Percentiles rank a stretch among this genome's conserved stretches.
Conservation (phyloP, 2,113 vertebrate species). For the Parotia lawesii region DNA sequence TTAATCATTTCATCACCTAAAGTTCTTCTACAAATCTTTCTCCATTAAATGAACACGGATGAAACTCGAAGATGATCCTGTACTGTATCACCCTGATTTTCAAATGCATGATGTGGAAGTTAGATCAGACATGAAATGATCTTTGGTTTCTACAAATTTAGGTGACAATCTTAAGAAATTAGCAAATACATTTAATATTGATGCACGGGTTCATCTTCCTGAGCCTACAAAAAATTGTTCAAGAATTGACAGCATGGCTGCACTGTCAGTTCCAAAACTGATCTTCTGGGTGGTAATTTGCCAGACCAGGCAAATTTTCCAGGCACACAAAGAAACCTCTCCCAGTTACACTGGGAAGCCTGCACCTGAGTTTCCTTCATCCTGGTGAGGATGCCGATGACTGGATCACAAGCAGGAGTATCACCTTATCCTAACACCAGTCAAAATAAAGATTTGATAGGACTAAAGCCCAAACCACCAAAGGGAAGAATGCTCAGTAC, state of each 20-base stretch:
- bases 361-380: neutral
- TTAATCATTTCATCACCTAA: neutral
- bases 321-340: neutral
- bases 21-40: neutral
- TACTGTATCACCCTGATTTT: neutral
- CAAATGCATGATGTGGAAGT: rapidly evolving
- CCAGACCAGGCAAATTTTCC: neutral
- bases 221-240: neutral
- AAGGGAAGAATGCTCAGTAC: rapidly evolving
- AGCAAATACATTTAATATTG: neutral
- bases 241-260: neutral
- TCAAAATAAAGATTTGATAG: neutral
- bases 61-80: neutral
- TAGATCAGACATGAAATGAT: neutral
- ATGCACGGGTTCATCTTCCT: neutral
- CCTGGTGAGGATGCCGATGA: neutral
- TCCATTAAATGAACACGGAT: neutral
- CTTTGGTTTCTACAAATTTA: neutral
- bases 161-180: neutral
- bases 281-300: neutral
- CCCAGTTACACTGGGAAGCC: neutral
- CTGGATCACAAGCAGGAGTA: neutral
- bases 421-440: neutral
- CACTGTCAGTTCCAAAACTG: neutral
- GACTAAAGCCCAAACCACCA: neutral